phyloP scores from a whole-genome alignment of 2,888 invertebrate genomes.

The Agelastica alni region DNA sequence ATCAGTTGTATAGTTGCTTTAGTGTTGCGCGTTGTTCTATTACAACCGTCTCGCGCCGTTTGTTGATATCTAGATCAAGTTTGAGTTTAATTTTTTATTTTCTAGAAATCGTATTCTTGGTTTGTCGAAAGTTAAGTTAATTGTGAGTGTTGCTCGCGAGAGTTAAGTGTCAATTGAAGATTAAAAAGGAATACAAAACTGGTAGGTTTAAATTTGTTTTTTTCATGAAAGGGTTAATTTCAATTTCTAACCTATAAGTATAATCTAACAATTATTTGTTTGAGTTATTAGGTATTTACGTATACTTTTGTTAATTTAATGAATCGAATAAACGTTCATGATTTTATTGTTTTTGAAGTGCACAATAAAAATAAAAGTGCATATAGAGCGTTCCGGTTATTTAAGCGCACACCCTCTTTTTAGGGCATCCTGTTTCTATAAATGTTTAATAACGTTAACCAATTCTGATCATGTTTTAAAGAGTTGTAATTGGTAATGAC shows the following conservation, averaged over 20 bases:
- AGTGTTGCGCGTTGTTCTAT: slow-evolving; percentile 18
- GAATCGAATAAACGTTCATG: background rate
- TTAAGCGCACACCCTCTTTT: slow-evolving; percentile 6
- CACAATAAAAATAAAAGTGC: too few species aligned
- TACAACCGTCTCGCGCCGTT: slow-evolving; percentile 18
- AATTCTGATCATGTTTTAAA: background rate
- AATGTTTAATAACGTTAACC: background rate
- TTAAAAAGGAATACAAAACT: background rate
- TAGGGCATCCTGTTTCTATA: slow-evolving; percentile 8
- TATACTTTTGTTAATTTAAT: background rate
- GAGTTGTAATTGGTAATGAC: background rate
- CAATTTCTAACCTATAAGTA: background rate
- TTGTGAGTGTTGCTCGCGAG: background rate
- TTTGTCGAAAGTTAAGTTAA: slow-evolving; percentile 1
- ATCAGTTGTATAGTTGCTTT: background rate
- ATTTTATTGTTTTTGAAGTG: background rate
- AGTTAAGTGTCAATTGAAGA: too few species aligned
- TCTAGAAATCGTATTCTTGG: slow-evolving; percentile 11
- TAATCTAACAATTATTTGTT: background rate
- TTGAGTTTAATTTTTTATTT: slow-evolving; percentile 14
- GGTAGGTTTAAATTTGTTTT: background rate
- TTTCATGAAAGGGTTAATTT: background rate
- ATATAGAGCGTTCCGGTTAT: too few species aligned
- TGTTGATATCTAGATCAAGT: slow-evolving; percentile 15
- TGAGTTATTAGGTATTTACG: background rate